Evolutionary conservation across 2,797 vertebrate species (phyloP).

Genomic region (Bufotes viridis): DNA sequence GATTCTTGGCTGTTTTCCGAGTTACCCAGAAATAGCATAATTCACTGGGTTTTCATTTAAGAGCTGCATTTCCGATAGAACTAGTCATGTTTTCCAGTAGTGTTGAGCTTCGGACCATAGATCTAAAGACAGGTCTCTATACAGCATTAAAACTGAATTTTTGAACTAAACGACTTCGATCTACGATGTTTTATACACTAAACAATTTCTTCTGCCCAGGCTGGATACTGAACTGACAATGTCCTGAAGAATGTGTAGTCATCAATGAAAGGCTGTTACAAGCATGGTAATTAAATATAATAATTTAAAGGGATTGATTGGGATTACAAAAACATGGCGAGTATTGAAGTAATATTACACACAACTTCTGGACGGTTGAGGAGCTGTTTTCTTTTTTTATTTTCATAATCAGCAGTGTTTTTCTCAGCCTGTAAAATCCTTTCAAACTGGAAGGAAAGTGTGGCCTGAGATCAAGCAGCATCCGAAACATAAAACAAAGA

Average conservation of each 20-base stretch:
- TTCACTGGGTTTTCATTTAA: not conserved
- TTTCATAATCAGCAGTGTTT: too few relatives aligned
- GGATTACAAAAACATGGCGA: too few relatives aligned
- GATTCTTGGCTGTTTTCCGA: not conserved
- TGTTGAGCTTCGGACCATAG: not conserved
- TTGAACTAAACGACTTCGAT: not conserved
- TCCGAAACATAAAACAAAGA: not conserved
- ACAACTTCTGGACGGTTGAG: too few relatives aligned
- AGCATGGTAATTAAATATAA: not conserved
- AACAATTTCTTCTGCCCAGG: not conserved
- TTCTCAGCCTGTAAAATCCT: too few relatives aligned
- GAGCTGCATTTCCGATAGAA: not conserved
- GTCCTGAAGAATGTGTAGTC: not conserved
- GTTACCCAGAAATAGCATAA: not conserved
- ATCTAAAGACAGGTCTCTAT: too few relatives aligned
- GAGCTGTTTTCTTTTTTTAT: too few relatives aligned
- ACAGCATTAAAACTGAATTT: too few relatives aligned
- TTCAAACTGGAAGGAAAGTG: not conserved
- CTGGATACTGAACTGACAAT: not conserved
- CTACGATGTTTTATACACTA: not conserved
- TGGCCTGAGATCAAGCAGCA: not conserved
- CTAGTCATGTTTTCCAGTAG: not conserved
- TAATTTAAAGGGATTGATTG: too few relatives aligned
- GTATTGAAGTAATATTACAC: too few relatives aligned
- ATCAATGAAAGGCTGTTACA: not conserved